Percentiles rank a stretch among this genome's conserved stretches.
Evolutionary conservation across 1,140 invertebrate genomes (phyloP).

Genomic region (Eufriesea mexicana): DNA sequence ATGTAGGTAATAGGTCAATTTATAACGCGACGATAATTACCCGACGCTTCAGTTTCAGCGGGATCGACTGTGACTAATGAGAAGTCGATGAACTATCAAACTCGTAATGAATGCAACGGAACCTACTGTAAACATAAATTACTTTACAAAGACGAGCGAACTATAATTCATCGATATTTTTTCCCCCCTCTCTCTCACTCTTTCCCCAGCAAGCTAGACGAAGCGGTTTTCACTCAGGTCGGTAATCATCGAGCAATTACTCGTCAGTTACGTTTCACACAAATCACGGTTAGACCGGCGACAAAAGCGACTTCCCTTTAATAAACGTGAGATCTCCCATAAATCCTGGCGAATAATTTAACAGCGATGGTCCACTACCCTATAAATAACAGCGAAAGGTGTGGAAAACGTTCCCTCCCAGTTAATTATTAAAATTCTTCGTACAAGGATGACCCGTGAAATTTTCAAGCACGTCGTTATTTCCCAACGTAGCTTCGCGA

Average conservation of each 20-base stretch:
- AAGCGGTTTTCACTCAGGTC: conserved; percentile 38
- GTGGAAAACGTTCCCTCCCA: neutral
- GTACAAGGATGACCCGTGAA: neutral
- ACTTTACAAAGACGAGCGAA: conserved; percentile 28
- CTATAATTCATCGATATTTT: conserved; percentile 30
- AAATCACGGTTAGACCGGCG: conserved; percentile 20
- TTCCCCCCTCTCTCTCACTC: neutral
- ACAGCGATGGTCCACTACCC: neutral
- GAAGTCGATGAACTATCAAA: conserved; percentile 25
- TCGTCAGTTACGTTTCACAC: conserved; percentile 36
- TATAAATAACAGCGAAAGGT: neutral
- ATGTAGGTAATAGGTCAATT: conserved; percentile 5
- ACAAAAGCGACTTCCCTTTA: conserved; percentile 11
- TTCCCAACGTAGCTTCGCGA: too few species aligned
- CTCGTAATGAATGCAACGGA: conserved; percentile 13
- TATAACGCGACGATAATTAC: conserved; percentile 35
- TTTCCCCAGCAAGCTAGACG: neutral
- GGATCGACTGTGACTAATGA: conserved; percentile 20
- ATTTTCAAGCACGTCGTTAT: too few species aligned
- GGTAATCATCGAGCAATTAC: conserved; percentile 39
- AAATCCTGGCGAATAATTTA: neutral
- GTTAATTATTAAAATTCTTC: neutral
- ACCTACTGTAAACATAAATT: conserved; percentile 47
- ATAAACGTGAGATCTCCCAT: neutral
- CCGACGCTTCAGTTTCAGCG: conserved; percentile 1